These are phyloP conservation scores for Phalacrocorax pelagicus DNA, from an alignment of 2,113 vertebrate genomes.

Conservation along the genomic window DNA sequence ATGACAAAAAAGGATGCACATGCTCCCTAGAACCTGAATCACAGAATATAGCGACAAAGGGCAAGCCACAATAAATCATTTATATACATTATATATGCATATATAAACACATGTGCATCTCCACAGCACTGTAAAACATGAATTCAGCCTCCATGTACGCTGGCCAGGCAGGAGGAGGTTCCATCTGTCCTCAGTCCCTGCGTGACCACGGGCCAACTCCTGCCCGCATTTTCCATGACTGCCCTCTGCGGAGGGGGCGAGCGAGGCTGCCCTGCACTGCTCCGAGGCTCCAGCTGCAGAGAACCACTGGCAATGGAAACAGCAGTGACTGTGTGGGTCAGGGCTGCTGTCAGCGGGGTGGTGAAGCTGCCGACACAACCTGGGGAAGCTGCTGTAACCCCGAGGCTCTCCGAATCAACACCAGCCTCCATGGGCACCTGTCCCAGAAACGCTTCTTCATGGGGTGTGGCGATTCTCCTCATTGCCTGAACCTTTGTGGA, in stretches of 20 bases:
- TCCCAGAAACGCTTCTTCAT: not conserved
- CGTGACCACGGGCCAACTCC: not conserved
- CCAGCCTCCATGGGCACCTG: accelerated
- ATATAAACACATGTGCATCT: not conserved
- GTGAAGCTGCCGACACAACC: not conserved
- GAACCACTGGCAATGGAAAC: not conserved
- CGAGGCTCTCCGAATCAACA: not conserved
- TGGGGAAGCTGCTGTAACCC: not conserved
- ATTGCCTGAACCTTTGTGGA: not conserved
- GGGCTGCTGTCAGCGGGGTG: not conserved
- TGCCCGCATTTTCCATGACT: accelerated
- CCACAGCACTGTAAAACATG: not conserved
- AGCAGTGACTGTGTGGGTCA: not conserved
- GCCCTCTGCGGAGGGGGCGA: too few relatives aligned
- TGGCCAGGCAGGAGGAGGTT: not conserved
- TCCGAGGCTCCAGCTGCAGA: not conserved
- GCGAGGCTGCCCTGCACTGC: not conserved
- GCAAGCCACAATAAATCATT: not conserved
- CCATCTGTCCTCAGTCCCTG: not conserved
- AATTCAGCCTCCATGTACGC: not conserved
- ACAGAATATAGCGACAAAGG: not conserved
- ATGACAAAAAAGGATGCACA: not conserved
- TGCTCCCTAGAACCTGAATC: not conserved
- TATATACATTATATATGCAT: too few relatives aligned
- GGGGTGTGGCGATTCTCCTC: not conserved